phyloP scores from a whole-genome alignment of 2,113 vertebrate genomes.

The Condylura cristata region DNA sequence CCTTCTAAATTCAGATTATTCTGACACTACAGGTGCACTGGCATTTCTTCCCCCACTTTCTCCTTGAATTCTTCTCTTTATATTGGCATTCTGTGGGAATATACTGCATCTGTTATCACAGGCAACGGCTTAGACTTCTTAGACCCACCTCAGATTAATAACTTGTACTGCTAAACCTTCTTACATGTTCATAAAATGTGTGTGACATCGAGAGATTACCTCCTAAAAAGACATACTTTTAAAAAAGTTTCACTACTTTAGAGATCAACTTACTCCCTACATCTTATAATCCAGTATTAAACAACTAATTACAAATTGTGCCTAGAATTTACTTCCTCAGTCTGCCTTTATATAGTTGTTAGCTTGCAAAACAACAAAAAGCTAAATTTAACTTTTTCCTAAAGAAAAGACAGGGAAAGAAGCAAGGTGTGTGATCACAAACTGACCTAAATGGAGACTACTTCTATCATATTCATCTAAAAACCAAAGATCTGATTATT shows the following conservation, averaged over 20 bases:
- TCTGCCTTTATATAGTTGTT: background rate
- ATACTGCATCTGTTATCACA: constrained; percentile 45
- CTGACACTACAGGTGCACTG: constrained; percentile 30
- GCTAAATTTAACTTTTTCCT: background rate
- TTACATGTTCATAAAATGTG: background rate
- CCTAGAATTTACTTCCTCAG: background rate
- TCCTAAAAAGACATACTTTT: constrained; percentile 26
- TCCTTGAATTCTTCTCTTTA: constrained; percentile 54
- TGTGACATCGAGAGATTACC: background rate
- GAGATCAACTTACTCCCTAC: background rate
- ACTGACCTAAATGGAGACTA: background rate
- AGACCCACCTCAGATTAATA: constrained; percentile 17
- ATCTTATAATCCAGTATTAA: background rate
- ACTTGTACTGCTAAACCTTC: background rate
- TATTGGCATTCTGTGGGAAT: constrained; percentile 58
- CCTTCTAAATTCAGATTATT: constrained; percentile 53
- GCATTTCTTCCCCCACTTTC: constrained; percentile 35
- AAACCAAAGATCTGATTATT: constrained; percentile 20
- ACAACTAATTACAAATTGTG: constrained; percentile 11
- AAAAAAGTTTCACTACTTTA: constrained; percentile 17
- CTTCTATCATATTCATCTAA: background rate
- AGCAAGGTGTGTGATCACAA: background rate
- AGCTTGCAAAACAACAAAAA: background rate
- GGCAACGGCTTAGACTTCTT: background rate
- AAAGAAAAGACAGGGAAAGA: constrained; percentile 37